Evolutionary conservation across 2,888 invertebrate genomes (phyloP), one percentile per base, ranked within the genome.

Genomic region (Mayetiola destructor): DNA sequence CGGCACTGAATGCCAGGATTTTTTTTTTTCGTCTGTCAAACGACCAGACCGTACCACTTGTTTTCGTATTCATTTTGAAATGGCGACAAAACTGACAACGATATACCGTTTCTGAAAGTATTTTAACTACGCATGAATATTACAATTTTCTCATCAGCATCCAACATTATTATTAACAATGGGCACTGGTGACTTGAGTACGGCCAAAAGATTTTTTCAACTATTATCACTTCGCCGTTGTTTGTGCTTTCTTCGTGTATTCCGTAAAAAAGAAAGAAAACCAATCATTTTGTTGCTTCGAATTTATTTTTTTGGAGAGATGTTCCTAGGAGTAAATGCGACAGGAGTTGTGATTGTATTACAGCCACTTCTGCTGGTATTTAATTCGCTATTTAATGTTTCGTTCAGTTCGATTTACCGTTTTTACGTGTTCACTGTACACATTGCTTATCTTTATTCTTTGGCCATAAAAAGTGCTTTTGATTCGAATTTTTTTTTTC

Each of bases 361-460:
- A 23, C 42, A 23, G 39, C 39, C 20, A 20, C 12, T 36, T 12
- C 36, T 12, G 36, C 14, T 12, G 36, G 12, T 36, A 9, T n/a
- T n/a, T n/a, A n/a, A n/a, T n/a, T 12, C 14, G 36, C 14, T 36
- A 9, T 36, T 12, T 12, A 18, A 20, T 10, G 10, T 23, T 42
- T 42, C 12, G 23, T n/a, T 23, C 42, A 21, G 12, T 23, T 42
- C 42, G 42, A 42, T 42, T 42, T 42, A 23, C 23, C 23, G 21
- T 39, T 39, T 39, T 20, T n/a, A n/a, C n/a, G n/a, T n/a, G n/a
- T n/a, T n/a, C n/a, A n/a, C n/a, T n/a, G n/a, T 42, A 42, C 23
- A 42, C 42, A 14, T 23, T 42, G 42, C 42, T 42, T 42, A 42
- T 42, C 42, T 42, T 42, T 42, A 42, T 42, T 23, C 42, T 21